These are phyloP conservation scores for Bacillus rossius DNA, from an alignment of 1,140 invertebrate species.

Conservation along the genomic window DNA sequence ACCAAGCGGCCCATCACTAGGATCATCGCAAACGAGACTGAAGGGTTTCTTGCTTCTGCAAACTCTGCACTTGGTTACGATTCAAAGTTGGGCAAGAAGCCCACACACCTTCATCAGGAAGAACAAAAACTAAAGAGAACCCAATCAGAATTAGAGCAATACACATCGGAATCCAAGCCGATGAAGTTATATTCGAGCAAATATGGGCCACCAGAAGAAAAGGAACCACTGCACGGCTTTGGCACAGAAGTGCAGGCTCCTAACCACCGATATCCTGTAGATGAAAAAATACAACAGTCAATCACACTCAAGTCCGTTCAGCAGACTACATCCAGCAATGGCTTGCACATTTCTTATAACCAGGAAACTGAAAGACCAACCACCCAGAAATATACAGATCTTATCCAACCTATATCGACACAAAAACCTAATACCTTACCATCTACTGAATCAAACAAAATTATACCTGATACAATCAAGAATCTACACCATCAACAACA, in stretches of 20 bases:
- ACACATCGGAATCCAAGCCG: conserved; percentile 12
- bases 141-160: conserved; percentile 13
- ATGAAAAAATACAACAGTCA: not conserved
- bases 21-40: conserved; percentile 32
- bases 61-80: no score
- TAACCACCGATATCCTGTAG: conserved; percentile 7
- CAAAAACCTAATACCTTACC: no score
- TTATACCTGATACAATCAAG: no score
- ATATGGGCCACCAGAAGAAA: not conserved
- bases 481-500: no score
- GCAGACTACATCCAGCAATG: no score
- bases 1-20: conserved; percentile 48
- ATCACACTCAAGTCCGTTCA: not conserved
- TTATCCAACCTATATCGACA: no score
- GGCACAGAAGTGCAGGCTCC: not conserved
- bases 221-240: not conserved
- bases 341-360: no score
- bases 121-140: conserved; percentile 2
- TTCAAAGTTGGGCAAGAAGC: no score
- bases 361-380: no score
- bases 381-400: no score
- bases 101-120: conserved; percentile 7
- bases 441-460: no score
- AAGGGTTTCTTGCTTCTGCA: conserved; percentile 20
- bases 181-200: not conserved